Conservation (phyloP, 1,140 invertebrate species). For the Papilio dardanus region DNA sequence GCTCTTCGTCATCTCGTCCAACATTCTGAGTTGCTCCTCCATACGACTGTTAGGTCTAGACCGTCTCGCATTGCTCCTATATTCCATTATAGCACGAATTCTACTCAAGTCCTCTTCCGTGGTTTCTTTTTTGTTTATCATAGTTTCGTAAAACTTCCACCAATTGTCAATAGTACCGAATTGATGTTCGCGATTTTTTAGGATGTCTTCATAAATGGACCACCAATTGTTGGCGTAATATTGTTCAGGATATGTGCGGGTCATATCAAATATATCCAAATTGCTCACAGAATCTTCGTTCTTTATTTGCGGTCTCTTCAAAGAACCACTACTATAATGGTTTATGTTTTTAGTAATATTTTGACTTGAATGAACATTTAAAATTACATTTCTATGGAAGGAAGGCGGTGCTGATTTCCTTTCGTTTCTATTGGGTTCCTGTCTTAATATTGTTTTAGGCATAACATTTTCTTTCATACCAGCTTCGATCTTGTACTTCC, state of each 20-base stretch:
- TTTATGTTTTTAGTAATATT: slow-evolving; percentile 54
- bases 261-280: slow-evolving; percentile 70
- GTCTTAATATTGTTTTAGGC: slow-evolving; percentile 45
- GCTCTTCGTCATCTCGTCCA: slow-evolving; percentile 66
- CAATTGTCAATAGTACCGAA: slow-evolving; percentile 80
- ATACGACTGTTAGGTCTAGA: slow-evolving; percentile 66
- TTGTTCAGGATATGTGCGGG: slow-evolving; percentile 70
- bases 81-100: slow-evolving; percentile 56
- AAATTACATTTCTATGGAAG: slow-evolving; percentile 56
- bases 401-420: slow-evolving; percentile 49
- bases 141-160: slow-evolving; percentile 77
- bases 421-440: slow-evolving; percentile 45
- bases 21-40: slow-evolving; percentile 70
- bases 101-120: slow-evolving; percentile 57
- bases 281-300: slow-evolving; percentile 56
- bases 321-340: slow-evolving; percentile 50
- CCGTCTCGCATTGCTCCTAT: slow-evolving; percentile 47
- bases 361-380: slow-evolving; percentile 55
- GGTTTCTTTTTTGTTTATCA: slow-evolving; percentile 65
- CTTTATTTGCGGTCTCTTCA: slow-evolving; percentile 49
- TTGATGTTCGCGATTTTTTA: slow-evolving; percentile 74
- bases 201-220: slow-evolving; percentile 78
- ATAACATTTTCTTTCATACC: slow-evolving; percentile 61
- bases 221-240: slow-evolving; percentile 83
- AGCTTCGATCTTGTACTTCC: slow-evolving; percentile 64